Evolutionary conservation across 2,113 vertebrate species (phyloP).

Genomic region (Larimichthys polyactis): DNA sequence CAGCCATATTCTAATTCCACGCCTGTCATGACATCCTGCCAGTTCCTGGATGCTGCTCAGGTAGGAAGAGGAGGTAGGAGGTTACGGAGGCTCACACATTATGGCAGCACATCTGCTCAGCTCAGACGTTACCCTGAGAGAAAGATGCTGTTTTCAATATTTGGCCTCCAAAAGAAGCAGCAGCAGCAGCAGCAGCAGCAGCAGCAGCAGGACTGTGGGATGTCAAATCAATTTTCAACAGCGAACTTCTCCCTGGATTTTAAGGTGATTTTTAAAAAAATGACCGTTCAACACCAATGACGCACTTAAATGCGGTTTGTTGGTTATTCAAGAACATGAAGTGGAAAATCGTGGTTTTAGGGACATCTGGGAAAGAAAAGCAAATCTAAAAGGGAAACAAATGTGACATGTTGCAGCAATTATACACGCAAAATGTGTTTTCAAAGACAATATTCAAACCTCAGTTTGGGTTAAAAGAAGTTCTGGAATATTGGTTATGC

Average conservation of each 20-base stretch:
- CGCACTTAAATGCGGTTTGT: no score
- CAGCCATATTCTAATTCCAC: constrained; percentile 48
- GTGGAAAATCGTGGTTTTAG: neutral
- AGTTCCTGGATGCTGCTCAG: constrained; percentile 53
- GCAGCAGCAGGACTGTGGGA: neutral
- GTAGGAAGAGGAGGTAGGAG: constrained; percentile 46
- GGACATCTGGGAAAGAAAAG: neutral
- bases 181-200: neutral
- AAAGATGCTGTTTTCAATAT: constrained; percentile 18
- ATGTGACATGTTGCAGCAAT: neutral
- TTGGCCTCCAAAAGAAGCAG: constrained; percentile 17
- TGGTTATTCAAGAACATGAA: neutral
- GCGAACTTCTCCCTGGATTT: constrained; percentile 5
- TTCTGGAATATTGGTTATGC: no score
- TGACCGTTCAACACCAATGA: neutral
- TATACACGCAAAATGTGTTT: no score
- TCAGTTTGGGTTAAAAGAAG: no score
- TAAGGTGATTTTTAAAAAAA: neutral
- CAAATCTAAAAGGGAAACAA: neutral
- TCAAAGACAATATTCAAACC: no score
- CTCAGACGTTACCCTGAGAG: neutral
- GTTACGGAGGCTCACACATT: constrained; percentile 46
- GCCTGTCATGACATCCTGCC: constrained; percentile 53
- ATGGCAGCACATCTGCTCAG: constrained; percentile 62
- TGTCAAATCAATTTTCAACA: constrained; percentile 17